Conservation (phyloP, 2,113 vertebrate genomes). For the Acrocephalus arundinaceus region DNA sequence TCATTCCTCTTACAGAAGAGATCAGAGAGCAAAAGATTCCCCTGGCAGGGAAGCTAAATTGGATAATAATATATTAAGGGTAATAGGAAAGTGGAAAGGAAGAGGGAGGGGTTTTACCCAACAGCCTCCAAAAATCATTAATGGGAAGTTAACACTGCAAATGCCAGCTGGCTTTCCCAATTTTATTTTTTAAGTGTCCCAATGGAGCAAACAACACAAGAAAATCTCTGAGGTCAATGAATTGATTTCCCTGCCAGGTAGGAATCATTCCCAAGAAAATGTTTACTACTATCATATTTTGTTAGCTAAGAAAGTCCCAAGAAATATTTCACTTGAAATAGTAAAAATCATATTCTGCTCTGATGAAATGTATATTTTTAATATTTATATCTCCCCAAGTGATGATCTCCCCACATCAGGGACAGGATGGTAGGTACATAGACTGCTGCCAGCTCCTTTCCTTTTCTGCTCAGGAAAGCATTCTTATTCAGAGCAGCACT, state of each 20-base stretch:
- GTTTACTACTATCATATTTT: background rate
- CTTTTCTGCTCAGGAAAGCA: background rate
- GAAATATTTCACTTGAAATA: background rate
- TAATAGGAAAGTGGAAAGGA: background rate
- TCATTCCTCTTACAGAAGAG: slow-evolving; percentile 6
- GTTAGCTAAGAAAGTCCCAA: background rate
- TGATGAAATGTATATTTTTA: background rate
- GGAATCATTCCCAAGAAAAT: background rate
- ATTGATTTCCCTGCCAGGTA: background rate
- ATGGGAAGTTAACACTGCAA: background rate
- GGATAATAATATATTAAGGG: slow-evolving; percentile 22
- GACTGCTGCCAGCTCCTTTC: background rate
- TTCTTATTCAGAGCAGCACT: background rate
- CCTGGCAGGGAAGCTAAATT: slow-evolving; percentile 23
- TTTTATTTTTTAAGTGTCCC: background rate
- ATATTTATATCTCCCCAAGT: background rate
- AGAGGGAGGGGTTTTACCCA: background rate
- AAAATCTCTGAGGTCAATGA: background rate
- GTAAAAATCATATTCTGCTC: background rate
- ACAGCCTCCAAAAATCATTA: background rate
- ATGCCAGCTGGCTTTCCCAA: background rate
- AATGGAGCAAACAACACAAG: background rate
- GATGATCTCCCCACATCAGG: background rate
- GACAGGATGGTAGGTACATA: background rate
- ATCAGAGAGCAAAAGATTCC: slow-evolving; percentile 46